phyloP scores from a whole-genome alignment of 1,140 invertebrate species.

The Cyclina sinensis region DNA sequence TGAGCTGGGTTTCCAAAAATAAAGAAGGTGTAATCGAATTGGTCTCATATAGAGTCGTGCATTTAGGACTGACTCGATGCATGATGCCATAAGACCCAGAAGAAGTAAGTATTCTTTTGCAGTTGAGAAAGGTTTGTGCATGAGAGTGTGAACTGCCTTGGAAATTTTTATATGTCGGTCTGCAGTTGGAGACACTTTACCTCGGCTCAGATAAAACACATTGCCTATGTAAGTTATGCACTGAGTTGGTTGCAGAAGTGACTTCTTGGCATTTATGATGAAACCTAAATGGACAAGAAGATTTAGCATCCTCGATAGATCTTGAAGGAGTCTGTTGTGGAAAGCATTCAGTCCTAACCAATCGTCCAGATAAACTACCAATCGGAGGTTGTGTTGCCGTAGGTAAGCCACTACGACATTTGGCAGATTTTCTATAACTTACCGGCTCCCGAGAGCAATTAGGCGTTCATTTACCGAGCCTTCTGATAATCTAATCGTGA shows the following conservation, averaged over 20 bases:
- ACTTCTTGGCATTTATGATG: no score
- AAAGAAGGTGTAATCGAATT: constrained; percentile 49
- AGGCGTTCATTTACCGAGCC: no score
- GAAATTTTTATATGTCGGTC: no score
- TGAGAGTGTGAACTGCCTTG: not conserved
- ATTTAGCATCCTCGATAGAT: no score
- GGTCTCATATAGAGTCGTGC: constrained; percentile 53
- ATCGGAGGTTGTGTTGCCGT: not conserved
- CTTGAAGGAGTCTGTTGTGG: not conserved
- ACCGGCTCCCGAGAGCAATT: no score
- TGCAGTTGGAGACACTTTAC: no score
- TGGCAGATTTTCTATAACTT: no score
- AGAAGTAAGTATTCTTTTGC: constrained; percentile 26
- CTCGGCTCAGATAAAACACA: no score
- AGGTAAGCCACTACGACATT: constrained; percentile 35
- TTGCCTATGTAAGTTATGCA: no score
- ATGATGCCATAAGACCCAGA: constrained; percentile 48
- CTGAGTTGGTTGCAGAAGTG: no score
- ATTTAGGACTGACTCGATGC: constrained; percentile 47
- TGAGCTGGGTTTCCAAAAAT: constrained; percentile 39
- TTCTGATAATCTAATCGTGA: no score
- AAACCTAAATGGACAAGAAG: no score
- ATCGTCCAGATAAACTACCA: constrained; percentile 53
- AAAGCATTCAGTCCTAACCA: not conserved
- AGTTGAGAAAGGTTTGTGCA: not conserved